Evolutionary conservation across 2,888 invertebrate genomes (phyloP).

Genomic region (Spialia ferax): DNA sequence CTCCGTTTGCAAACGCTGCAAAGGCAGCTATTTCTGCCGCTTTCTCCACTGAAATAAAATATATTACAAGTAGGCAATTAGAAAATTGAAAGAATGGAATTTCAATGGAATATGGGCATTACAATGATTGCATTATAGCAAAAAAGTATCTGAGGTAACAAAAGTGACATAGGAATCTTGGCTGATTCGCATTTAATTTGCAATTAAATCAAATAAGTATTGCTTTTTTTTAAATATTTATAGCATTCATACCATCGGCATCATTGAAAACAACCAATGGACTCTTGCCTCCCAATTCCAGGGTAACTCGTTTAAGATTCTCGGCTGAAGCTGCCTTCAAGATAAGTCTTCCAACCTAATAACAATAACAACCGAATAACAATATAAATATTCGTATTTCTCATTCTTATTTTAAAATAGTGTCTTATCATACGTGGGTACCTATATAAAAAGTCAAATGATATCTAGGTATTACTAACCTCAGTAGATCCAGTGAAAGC

Average conservation of each 20-base stretch:
- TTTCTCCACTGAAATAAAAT: constrained; percentile 66
- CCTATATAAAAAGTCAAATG: too few species aligned
- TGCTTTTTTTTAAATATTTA: not conserved
- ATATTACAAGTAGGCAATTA: not conserved
- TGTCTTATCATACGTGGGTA: too few species aligned
- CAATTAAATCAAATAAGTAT: too few species aligned
- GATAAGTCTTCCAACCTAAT: constrained; percentile 85
- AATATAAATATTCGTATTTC: too few species aligned
- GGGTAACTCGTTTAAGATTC: constrained; percentile 93
- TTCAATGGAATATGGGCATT: not conserved
- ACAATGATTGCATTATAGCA: too few species aligned
- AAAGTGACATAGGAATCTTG: too few species aligned
- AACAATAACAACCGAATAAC: not conserved
- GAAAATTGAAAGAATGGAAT: not conserved
- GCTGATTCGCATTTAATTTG: too few species aligned
- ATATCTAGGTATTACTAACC: constrained; percentile 51
- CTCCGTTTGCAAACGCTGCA: constrained; percentile 76
- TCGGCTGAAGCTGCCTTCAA: constrained; percentile 90
- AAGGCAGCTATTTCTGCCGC: constrained; percentile 78
- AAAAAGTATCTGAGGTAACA: too few species aligned
- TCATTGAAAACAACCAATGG: constrained; percentile 95
- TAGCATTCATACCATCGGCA: constrained; percentile 88
- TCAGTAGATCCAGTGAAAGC: constrained; percentile 90
- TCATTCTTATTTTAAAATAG: too few species aligned
- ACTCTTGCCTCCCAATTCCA: constrained; percentile 97